Base-by-base conservation (phyloP, 2,797 vertebrate genomes). In the Macropus fuliginosus region DNA sequence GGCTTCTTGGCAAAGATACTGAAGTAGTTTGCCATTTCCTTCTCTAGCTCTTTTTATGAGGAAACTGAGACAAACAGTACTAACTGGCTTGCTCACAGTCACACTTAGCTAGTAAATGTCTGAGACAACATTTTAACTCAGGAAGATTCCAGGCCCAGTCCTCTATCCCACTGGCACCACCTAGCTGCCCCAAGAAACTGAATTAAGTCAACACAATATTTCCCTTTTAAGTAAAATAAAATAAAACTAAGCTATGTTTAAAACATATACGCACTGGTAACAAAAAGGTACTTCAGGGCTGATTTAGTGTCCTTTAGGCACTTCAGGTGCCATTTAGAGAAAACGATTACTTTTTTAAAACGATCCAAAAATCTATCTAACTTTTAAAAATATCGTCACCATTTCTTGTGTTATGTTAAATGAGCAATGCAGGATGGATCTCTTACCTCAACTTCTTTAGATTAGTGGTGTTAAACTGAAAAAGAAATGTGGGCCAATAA, bases 81-180 rank as follows among this genome's bases (percentile, higher is more conserved):
- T 40, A 40, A 21, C 1, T 40, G 28, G 3, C n/a, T 40, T 40
- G 66, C 6, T 14, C 62, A n/a, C 34, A 14, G 21, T 59, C 28
- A 66, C 34, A 66, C 14, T 6, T 52, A 66, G 62, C 34, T 18
- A 66, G 5, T 2, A 66, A n/a, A 18, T n/a, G 62, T 16, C 66
- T 81, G n/a, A 21, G 6, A 8, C 1, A 5, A 81, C 1, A 81
- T 81, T 46, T 81, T 18, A 81, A 74, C 16, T 74, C 34, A 40
- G n/a, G n/a, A 81, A 40, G 18, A 21, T 1, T 74, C 16, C 0
- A 74, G 14, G 16, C n/a, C 14, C 5, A 1, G 0, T 2, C 18
- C 1, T 74, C 34, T n/a, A n/a, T n/a, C 34, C 57, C 29, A 6
- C 52, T 2, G 29, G 56, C 28, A 29, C 28, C 59, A 66, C 59